A percentile compares a stretch with the other conserved stretches of the same genome.
Conservation (phyloP, 2,888 invertebrate genomes). For the Ernsta delagoae region DNA sequence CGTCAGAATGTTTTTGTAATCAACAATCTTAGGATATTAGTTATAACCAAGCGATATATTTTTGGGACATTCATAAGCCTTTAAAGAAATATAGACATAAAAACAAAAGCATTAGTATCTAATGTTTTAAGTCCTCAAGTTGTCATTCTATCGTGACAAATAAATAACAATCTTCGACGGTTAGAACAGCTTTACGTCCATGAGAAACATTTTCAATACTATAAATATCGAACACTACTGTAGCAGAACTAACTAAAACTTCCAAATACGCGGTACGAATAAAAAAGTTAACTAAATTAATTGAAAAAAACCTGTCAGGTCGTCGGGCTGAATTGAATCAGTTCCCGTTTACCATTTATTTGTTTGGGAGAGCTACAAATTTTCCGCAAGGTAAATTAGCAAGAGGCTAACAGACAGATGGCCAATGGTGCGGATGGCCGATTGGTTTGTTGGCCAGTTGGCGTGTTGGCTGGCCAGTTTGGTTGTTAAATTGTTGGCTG, state of each 20-base stretch:
- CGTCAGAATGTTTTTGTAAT: too few species aligned
- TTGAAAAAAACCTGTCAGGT: conserved; percentile 22
- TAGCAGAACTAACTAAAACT: conserved; percentile 8
- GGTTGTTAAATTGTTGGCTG: too few species aligned
- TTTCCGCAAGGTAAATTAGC: conserved; percentile 33
- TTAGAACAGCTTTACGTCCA: neutral
- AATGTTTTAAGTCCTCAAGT: too few species aligned
- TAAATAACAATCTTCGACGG: neutral
- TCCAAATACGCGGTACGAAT: conserved; percentile 8
- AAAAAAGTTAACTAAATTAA: conserved; percentile 25
- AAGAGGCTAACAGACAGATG: neutral
- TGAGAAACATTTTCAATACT: neutral
- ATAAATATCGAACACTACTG: neutral
- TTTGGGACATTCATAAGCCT: too few species aligned
- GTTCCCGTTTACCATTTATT: conserved; percentile 24
- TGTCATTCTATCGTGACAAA: too few species aligned
- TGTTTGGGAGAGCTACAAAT: conserved; percentile 29
- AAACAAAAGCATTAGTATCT: too few species aligned
- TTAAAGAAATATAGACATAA: too few species aligned
- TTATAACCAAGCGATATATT: too few species aligned
- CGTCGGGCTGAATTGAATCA: conserved; percentile 31
- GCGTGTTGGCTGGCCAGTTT: neutral
- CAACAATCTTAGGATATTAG: too few species aligned
- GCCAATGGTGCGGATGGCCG: neutral
- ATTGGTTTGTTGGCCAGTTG: neutral